These are phyloP conservation scores for Bradypodion pumilum DNA, from an alignment of 2,797 vertebrate species.

Conservation along the genomic window DNA sequence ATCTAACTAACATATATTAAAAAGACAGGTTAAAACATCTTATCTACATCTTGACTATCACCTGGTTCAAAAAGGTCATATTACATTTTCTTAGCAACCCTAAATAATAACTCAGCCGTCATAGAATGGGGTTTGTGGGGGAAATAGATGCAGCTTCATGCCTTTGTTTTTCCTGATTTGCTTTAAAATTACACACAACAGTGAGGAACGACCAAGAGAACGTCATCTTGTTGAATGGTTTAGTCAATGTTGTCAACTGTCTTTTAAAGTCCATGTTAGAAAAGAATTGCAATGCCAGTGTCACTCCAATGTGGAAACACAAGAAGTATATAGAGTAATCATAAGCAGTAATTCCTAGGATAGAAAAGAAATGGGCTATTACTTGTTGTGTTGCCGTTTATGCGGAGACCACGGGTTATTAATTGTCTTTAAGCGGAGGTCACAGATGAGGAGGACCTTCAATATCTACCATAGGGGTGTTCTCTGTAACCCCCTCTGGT, in stretches of 20 bases:
- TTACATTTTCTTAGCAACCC: slow-evolving; percentile 83
- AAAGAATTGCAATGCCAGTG: slow-evolving; percentile 78
- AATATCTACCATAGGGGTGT: slow-evolving; percentile 99
- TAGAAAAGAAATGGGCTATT: slow-evolving; percentile 85
- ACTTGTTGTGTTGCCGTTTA: slow-evolving; percentile 86
- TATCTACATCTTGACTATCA: slow-evolving; percentile 84
- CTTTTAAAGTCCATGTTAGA: slow-evolving; percentile 77
- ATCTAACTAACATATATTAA: slow-evolving; percentile 86
- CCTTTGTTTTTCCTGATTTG: slow-evolving; percentile 71
- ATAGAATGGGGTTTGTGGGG: slow-evolving; percentile 65
- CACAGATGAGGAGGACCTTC: slow-evolving; percentile 90
- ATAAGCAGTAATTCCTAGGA: slow-evolving; percentile 79
- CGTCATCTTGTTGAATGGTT: slow-evolving; percentile 79
- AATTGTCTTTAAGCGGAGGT: slow-evolving; percentile 85
- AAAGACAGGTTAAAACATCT: slow-evolving; percentile 87
- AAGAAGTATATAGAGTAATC: slow-evolving; percentile 77
- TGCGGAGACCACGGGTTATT: slow-evolving; percentile 82
- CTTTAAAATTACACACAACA: slow-evolving; percentile 80
- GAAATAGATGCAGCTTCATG: slow-evolving; percentile 82
- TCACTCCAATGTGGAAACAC: slow-evolving; percentile 77
- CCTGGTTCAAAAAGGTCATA: slow-evolving; percentile 74
- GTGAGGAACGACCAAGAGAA: slow-evolving; percentile 83
- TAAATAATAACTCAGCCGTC: slow-evolving; percentile 78
- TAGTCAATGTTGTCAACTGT: slow-evolving; percentile 76
- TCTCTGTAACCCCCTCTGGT: slow-evolving; percentile 96